Evolutionary conservation across 1,140 invertebrate species (phyloP), one percentile per base, ranked within the genome.

Genomic region (Scaptomyza pallida): DNA sequence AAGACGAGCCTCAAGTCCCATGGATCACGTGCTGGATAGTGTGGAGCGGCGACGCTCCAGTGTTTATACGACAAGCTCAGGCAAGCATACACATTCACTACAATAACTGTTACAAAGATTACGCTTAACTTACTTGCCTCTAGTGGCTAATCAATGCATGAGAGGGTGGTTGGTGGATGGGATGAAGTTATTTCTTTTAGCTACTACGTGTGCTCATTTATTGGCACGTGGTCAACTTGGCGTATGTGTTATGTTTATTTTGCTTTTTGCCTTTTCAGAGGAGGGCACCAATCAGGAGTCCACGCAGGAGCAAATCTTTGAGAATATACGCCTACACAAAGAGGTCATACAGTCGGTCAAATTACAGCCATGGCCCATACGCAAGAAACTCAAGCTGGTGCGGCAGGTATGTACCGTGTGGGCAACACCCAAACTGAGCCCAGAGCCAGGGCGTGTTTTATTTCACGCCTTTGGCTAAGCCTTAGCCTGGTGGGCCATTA

Each of bases 281-380:
- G 96, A 96, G 19, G 92, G 92, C 68, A 90, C 90, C 45, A 90
- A 91, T 51, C 92, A 92, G 41, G 92, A 93, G 52, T 94, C 94
- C 21, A 94, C 94, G 0, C 95, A 98, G 86, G 96, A 98, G 74
- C 95, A 97, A 91, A 96, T 99, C 57, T 96, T 97, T 81, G 97
- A 98, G 89, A 97, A 97, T 77, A 95, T 99, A 45, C 95, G 96
- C 71, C 92, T 98, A 16, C 97, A 99, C 91, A 99, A 99, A 91
- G 97, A 99, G 91, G 96, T 99, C 0, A 93, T 99, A 40, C 95
- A 95, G 55, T 96, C 95, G 21, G 95, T 98, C 2, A 97, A 97
- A 81, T 94, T 96, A 69, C 97, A 99, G 86, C 96, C 97, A 2
- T 97, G 97, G 95, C 94, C 94, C 26, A 97, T 99, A 93, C 92